Conservation (phyloP, 2,888 invertebrate species). For the Mechanitis mazaeus region DNA sequence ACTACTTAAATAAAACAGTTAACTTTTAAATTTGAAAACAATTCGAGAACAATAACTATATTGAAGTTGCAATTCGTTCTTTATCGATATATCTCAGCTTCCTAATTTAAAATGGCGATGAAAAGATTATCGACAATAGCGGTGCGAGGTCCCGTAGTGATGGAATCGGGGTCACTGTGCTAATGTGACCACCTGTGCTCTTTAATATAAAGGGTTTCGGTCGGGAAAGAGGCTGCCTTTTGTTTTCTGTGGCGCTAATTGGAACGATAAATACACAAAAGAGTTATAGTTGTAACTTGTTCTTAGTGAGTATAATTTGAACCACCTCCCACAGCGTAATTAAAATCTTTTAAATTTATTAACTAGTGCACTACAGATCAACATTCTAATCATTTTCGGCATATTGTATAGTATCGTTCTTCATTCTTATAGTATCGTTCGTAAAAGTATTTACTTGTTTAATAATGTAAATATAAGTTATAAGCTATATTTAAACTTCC, state of each 20-base stretch:
- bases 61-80: conserved; percentile 1
- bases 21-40: too few relatives aligned
- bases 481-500: too few relatives aligned
- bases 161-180: conserved; percentile 58
- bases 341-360: too few relatives aligned
- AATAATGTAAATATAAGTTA: too few relatives aligned
- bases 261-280: conserved; percentile 23
- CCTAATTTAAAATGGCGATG: conserved; percentile 58
- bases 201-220: conserved; percentile 17
- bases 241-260: conserved; percentile 22
- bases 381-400: too few relatives aligned
- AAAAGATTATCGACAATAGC: conserved; percentile 51
- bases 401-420: too few relatives aligned
- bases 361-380: too few relatives aligned
- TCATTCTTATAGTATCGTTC: too few relatives aligned
- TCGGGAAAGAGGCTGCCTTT: conserved; percentile 17
- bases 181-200: conserved; percentile 32
- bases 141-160: conserved; percentile 44
- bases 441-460: too few relatives aligned
- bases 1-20: too few relatives aligned
- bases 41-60: conserved; percentile 4
- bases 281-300: conserved; percentile 1
- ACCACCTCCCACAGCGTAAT: too few relatives aligned
- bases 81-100: conserved; percentile 34
- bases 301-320: too few relatives aligned